Evolutionary conservation across 2,113 vertebrate genomes (phyloP).

Genomic region (Chinchilla lanigera): DNA sequence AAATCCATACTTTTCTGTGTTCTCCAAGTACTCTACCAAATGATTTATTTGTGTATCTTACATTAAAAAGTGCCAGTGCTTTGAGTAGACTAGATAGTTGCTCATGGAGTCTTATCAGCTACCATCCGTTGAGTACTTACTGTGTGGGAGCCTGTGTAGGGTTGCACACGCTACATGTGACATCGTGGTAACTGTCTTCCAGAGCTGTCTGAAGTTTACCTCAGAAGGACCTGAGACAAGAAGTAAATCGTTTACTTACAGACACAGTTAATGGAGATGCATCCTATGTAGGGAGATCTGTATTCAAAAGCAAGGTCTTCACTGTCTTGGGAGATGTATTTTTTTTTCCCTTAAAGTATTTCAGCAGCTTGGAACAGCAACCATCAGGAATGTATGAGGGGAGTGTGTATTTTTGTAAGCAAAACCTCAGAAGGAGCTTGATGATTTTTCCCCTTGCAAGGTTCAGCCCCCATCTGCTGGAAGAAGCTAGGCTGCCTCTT

Average conservation of each 20-base stretch:
- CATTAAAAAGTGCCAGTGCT: background rate
- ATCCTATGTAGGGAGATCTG: background rate
- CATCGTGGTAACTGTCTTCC: background rate
- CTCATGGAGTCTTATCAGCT: background rate
- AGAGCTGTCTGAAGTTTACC: background rate
- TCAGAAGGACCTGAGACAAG: background rate
- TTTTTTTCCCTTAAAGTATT: background rate
- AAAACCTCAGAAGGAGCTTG: conserved; percentile 31
- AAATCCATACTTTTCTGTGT: background rate
- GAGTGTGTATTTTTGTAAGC: background rate
- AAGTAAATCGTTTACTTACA: background rate
- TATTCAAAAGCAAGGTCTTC: conserved; percentile 30
- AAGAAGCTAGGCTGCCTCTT: background rate
- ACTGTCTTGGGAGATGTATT: background rate
- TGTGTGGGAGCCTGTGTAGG: background rate
- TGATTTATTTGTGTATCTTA: background rate
- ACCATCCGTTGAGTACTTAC: background rate
- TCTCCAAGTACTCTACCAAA: conserved; percentile 41
- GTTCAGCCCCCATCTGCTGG: background rate
- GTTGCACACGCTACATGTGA: no score
- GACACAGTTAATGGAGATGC: background rate
- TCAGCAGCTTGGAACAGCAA: conserved; percentile 1
- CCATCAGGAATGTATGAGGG: background rate
- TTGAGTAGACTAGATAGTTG: background rate
- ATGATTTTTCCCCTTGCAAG: background rate